Evolutionary conservation across 2,113 vertebrate genomes (phyloP), one percentile per base, ranked within the genome.

Genomic region (Craseonycteris thonglongyai): DNA sequence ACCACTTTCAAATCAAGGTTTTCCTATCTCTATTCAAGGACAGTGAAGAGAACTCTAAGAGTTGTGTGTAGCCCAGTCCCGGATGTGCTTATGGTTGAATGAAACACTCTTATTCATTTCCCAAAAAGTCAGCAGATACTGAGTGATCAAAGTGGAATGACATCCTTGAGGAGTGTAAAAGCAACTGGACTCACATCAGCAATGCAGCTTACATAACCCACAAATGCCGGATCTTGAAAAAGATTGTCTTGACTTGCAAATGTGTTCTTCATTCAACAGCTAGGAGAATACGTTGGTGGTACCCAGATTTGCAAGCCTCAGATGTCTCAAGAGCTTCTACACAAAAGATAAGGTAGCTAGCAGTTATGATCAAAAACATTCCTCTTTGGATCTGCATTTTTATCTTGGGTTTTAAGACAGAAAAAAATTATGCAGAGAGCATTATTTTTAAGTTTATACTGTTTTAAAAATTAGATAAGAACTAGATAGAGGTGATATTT

Each of bases 141-240:
- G 65, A 65, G 66, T 86, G 86, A 95, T 94, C 92, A 26, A 93
- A 94, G 49, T 9, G 58, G 71, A 83, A 94, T 45, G 69, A 21
- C 49, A 78, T 26, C 6, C 26, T 11, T 1, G 0, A 40, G 47
- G 79, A 58, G 38, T 30, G 5, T 11, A 28, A 89, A 58, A 84
- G 87, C 54, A 74, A 65, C 81, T 66, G 66, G 49, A 26, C 51
- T 10, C 4, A 10, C 11, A 79, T 10, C 71, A 82, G 88, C 76
- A 22, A 63, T 0, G 54, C 8, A 28, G 33, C 47, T 75, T 83
- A 79, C 42, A 22, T 66, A 94, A 92, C 47, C 13, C 8, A 54
- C 26, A 15, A 66, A 83, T n/a, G 90, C 87, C 79, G 47, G 26
- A 15, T 86, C 91, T 83, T 93, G 95, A 74, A 56, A 38, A 33